A percentile compares a stretch with the other conserved stretches of the same genome.
phyloP scores from a whole-genome alignment of 2,888 invertebrate species.

The Dyspetes luteomarginatus region DNA sequence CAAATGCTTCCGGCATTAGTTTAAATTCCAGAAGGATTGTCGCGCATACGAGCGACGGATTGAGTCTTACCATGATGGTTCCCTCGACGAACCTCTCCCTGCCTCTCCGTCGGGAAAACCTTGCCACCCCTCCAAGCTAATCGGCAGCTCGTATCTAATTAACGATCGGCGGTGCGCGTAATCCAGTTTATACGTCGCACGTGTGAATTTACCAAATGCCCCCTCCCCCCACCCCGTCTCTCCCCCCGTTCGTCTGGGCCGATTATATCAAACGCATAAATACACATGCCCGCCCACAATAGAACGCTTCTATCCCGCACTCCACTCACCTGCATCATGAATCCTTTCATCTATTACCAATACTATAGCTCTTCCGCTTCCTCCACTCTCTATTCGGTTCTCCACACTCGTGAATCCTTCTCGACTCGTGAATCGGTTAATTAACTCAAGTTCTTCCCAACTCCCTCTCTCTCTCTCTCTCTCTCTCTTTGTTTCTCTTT shows the following conservation, averaged over 20 bases:
- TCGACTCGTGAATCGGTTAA: constrained; percentile 47
- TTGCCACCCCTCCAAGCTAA: constrained; percentile 69
- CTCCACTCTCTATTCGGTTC: constrained; percentile 45
- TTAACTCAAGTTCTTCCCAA: constrained; percentile 33
- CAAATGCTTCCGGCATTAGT: constrained; percentile 66
- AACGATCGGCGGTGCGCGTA: constrained; percentile 75
- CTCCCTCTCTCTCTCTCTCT: constrained; percentile 23
- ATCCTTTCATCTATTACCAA: constrained; percentile 55
- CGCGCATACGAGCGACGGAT: constrained; percentile 75
- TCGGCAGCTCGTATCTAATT: constrained; percentile 76
- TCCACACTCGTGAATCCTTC: constrained; percentile 41
- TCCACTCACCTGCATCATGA: constrained; percentile 1
- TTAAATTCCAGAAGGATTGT: constrained; percentile 76
- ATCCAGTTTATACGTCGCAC: constrained; percentile 70
- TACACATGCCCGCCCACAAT: constrained; percentile 40
- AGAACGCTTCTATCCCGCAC: constrained; percentile 27
- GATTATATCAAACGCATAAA: constrained; percentile 68
- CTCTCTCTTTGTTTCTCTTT: constrained; percentile 1
- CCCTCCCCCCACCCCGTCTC: not conserved
- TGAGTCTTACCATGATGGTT: constrained; percentile 68
- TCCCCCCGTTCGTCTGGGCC: constrained; percentile 30
- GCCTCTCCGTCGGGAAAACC: constrained; percentile 22
- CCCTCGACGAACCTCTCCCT: constrained; percentile 14
- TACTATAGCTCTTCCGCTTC: constrained; percentile 49
- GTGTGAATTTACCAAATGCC: constrained; percentile 68